Base-by-base conservation (phyloP, 2,888 invertebrate species). In the Therioaphis trifolii region DNA sequence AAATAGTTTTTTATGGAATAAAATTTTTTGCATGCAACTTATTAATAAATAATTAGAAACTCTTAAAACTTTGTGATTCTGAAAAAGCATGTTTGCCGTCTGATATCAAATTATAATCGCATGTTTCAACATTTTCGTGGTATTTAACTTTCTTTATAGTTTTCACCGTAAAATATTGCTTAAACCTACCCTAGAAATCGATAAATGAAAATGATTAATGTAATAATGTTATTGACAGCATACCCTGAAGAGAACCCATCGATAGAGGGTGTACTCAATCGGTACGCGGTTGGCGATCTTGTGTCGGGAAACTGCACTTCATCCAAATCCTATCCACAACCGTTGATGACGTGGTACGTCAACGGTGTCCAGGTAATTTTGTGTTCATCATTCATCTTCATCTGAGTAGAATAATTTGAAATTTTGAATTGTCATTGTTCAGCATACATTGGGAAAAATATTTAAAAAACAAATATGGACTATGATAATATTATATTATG, bases 271-370 rank as follows among this genome's bases (percentile, higher is more conserved):
- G 79, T 85, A 29, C 78, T 75, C n/a, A 72, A 72, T 40, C 61
- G 68, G 12, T 85, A 85, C 27, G 75, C 85, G 9, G 35, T 84
- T 40, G 85, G 85, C 63, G 85, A 85, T 74, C 58, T 85, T 40
- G 71, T 85, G 61, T 84, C 84, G 11, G 85, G 84, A 68, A 85
- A 85, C 71, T 85, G 85, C 58, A 85, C 85, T 52, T 85, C 85
- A 7, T 58, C 75, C 21, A 78, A 63, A 21, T 85, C 85, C 2
- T 84, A 85, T 76, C 85, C 85, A 14, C 84, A 84, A 18, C 85
- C 85, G 15, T 79, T 78, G 29, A 84, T 85, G 75, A 77, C 84
- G 27, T 85, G 85, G 85, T 85, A 85, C 40, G 79, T 85, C 75
- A 85, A 85, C 61, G 77, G 85, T 27, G 55, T 77, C 46, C 85